Percentiles rank a stretch among this genome's conserved stretches.
Evolutionary conservation across 2,888 invertebrate species (phyloP).

Genomic region (Ornithoptera alexandrae): DNA sequence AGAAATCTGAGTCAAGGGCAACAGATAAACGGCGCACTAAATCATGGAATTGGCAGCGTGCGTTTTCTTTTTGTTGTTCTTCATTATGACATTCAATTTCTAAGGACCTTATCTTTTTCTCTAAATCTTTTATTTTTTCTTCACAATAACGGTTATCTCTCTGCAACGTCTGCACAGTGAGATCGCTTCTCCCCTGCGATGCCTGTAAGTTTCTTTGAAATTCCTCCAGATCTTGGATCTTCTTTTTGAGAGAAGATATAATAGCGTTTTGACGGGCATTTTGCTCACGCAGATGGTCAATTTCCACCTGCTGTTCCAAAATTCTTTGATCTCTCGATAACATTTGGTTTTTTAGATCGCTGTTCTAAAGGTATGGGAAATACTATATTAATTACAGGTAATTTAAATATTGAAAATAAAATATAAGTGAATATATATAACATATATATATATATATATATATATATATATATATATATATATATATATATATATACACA

Average conservation of each 20-base stretch:
- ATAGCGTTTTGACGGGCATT: conserved; percentile 90
- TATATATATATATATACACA: too few species aligned
- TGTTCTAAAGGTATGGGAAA: conserved; percentile 71
- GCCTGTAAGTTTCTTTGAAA: conserved; percentile 85
- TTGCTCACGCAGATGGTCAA: conserved; percentile 89
- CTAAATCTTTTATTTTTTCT: conserved; percentile 87
- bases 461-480: too few species aligned
- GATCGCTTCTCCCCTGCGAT: conserved; percentile 82
- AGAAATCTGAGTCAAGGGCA: conserved; percentile 85
- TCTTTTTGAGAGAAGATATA: conserved; percentile 88
- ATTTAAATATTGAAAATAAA: background rate
- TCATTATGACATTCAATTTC: conserved; percentile 86
- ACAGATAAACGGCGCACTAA: conserved; percentile 85
- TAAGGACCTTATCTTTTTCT: conserved; percentile 85
- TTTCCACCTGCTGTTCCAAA: conserved; percentile 88
- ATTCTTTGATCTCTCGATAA: conserved; percentile 85
- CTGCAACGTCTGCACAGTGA: conserved; percentile 86
- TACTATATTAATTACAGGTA: background rate
- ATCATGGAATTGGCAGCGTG: conserved; percentile 84
- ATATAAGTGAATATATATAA: background rate
- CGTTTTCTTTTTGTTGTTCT: conserved; percentile 87
- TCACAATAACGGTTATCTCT: conserved; percentile 86
- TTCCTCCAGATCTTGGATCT: conserved; percentile 89
- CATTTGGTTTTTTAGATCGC: conserved; percentile 85
- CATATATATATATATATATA: background rate